Base-by-base conservation (phyloP, 2,888 invertebrate species). In the Drosophila fungiperda region DNA sequence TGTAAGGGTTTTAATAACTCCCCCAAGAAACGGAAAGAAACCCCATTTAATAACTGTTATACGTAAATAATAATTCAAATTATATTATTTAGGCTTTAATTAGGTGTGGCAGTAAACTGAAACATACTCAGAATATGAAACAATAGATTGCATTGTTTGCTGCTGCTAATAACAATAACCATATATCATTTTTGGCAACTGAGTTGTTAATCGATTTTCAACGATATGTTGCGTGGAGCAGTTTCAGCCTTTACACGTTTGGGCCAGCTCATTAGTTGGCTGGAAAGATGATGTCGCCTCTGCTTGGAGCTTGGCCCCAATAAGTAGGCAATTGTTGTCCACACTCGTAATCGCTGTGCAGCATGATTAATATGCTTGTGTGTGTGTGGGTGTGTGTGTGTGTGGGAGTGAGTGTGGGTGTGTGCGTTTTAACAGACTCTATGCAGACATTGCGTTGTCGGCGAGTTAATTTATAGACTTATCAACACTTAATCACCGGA, bases 401-500 rank as follows among this genome's bases (percentile, higher is more conserved):
- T 26, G n/a, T 23, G 26, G 26, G 26, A 0, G 29, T 57, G 26
- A 11, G 36, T 45, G 26, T 23, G 20, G 38, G 29, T 38, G 36
- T 48, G 59, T 33, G 17, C 33, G 42, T 45, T 12, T 23, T 29
- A 42, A 3, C 36, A 29, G 29, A 29, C 33, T 38, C 67, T 65
- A 67, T 68, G 55, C 38, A 55, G 67, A 67, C 67, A 67, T 12
- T 67, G 55, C 65, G 69, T 76, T 86, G 88, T 85, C 81, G 76
- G 68, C 72, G 72, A 79, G 87, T 87, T 87, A 87, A 87, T 87
- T 87, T 87, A 87, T 86, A 87, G 84, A 84, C 82, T 83, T 88
- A 90, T 87, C 84, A 82, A 82, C 88, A 90, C 89, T 90, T 89
- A 89, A 90, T 89, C 91, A 90, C 85, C 90, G 83, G 82, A 83